Evolutionary conservation across 2,797 vertebrate genomes (phyloP).

Genomic region (Erithacus rubecula): DNA sequence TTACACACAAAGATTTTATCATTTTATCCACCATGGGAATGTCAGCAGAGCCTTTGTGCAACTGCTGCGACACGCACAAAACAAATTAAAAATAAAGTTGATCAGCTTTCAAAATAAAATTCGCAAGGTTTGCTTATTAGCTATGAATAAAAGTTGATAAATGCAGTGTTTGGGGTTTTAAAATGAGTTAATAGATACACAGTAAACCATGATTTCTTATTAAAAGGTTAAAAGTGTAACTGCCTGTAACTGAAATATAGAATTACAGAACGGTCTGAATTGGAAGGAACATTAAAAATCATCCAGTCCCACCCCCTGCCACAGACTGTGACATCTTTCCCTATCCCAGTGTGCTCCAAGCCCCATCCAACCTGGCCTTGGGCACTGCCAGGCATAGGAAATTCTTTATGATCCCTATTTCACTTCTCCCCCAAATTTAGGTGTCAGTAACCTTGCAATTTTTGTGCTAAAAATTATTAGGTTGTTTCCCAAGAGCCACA

Average conservation of each 20-base stretch:
- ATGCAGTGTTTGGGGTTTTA: not conserved
- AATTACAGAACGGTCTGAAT: not conserved
- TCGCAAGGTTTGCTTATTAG: not conserved
- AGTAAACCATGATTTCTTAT: not conserved
- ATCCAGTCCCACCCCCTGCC: not conserved
- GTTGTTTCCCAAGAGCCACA: not conserved
- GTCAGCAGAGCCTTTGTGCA: not conserved
- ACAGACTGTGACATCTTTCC: not conserved
- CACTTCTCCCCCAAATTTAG: not conserved
- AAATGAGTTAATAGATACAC: not conserved
- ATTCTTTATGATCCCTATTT: not conserved
- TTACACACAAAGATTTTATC: rapidly evolving
- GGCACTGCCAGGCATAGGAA: not conserved
- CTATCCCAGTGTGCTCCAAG: not conserved
- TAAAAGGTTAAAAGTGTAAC: not conserved
- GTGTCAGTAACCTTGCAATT: not conserved
- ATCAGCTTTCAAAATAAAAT: not conserved
- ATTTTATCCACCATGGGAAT: not conserved
- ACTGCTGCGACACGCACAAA: rapidly evolving
- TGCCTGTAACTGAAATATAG: not conserved
- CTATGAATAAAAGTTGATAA: not conserved
- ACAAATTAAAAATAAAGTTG: not conserved
- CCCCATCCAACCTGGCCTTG: rapidly evolving
- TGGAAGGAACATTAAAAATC: not conserved
- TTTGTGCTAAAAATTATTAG: not conserved